These are phyloP conservation scores for Myripristis jacobus DNA, from an alignment of 2,797 vertebrate genomes.

Conservation along the genomic window DNA sequence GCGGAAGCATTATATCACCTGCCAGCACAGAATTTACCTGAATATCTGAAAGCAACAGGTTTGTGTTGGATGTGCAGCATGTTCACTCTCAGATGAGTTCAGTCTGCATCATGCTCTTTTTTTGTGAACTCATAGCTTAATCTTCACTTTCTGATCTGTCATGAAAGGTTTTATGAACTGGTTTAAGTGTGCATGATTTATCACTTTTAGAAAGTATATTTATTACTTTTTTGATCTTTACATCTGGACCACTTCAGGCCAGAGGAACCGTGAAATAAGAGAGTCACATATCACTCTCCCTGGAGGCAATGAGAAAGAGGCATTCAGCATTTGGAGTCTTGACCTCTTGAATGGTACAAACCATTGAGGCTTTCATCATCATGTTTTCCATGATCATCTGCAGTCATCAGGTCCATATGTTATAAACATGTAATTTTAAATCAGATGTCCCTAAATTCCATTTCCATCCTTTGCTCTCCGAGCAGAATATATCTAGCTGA, in stretches of 20 bases:
- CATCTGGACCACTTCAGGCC: not conserved
- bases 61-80: not conserved
- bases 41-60: not conserved
- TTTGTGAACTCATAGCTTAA: not conserved
- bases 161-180: not conserved
- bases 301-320: not conserved
- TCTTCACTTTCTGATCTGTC: conserved; percentile 1
- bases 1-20: not conserved
- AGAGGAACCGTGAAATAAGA: not conserved
- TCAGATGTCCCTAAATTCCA: not conserved
- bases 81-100: not conserved
- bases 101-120: not conserved
- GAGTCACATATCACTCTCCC: not conserved
- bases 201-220: too few relatives aligned
- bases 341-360: not conserved
- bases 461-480: not conserved
- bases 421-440: not conserved
- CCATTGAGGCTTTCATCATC: not conserved
- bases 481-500: not conserved
- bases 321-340: not conserved
- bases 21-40: not conserved
- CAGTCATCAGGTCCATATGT: not conserved
- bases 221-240: not conserved
- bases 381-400: not conserved
- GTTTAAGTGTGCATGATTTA: too few relatives aligned